Conservation (phyloP, 2,797 vertebrate genomes). For the Muraenolepis orangiensis region DNA sequence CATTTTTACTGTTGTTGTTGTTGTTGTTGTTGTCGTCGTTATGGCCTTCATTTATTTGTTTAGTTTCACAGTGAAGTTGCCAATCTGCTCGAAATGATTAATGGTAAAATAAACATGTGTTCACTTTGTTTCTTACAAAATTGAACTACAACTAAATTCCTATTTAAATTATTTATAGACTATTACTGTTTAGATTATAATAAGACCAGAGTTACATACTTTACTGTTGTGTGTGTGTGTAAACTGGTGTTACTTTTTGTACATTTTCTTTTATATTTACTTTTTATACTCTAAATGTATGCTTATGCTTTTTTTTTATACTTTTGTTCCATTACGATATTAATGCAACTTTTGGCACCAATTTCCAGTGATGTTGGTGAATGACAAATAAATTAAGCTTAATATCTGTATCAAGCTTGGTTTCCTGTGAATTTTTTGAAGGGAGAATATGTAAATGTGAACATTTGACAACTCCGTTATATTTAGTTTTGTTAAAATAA, state of each 20-base stretch:
- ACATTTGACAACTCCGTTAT: too few relatives aligned
- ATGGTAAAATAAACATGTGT: not conserved
- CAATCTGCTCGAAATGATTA: not conserved
- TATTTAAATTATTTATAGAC: not conserved
- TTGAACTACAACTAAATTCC: not conserved
- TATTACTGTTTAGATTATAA: not conserved
- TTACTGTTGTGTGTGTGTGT: conserved; percentile 5
- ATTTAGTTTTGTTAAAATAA: too few relatives aligned
- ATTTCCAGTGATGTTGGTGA: not conserved
- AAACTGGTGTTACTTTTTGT: not conserved
- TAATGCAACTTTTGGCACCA: not conserved
- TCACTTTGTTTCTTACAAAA: not conserved
- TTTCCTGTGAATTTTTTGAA: not conserved
- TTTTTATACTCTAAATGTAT: conserved; percentile 27
- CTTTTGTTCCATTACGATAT: not conserved
- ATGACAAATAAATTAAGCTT: not conserved
- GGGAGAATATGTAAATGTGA: not conserved
- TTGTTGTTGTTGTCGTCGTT: not conserved
- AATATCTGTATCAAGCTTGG: not conserved
- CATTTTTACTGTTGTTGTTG: not conserved
- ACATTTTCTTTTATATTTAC: conserved; percentile 34
- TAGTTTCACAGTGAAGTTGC: not conserved
- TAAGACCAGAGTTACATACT: not conserved
- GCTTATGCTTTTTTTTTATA: not conserved
- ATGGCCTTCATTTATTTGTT: not conserved